Base-by-base conservation (phyloP, 2,113 vertebrate species). In the Hippocampus abdominalis region DNA sequence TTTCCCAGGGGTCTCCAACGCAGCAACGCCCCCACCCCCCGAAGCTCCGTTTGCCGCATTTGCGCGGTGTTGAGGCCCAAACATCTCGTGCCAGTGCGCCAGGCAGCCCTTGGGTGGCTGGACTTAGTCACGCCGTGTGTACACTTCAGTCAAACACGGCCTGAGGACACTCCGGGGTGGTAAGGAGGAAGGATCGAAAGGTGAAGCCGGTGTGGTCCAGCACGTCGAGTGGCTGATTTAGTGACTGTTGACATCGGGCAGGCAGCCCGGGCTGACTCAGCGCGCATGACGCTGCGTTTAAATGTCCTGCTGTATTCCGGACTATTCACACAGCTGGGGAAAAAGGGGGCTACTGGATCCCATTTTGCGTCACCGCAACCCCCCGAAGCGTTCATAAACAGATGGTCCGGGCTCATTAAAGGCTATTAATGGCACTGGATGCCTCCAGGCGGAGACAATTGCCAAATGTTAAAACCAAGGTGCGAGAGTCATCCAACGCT, bases 241-340 rank as follows among this genome's bases (percentile, higher is more conserved):
- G 82, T 78, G 89, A 86, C 90, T 91, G 91, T 91, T 91, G 89
- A 89, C 90, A 79, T 86, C 67, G 86, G 89, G 90, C 89, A 89
- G 79, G 63, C 78, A 68, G 89, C 89, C 90, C 86, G 89, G 88
- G 72, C 87, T 91, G 90, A 88, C 88, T 90, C 90, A 90, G 82
- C 70, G 76, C 65, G 64, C 82, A 88, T 87, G 89, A 89, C 81
- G 82, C 80, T 88, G 87, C 80, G 80, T 88, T 90, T 89, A 91
- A 91, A 86, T 83, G 81, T 89, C 85, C 89, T 89, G 81, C 84
- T 91, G 84, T 91, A 89, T 90, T 92, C 88, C 83, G 85, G 89
- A 86, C 79, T 82, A 76, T 85, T 89, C 77, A 74, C 86, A 85
- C 84, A 87, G 86, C 86, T 88, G 85, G 85, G 51, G 51, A 2